Evolutionary conservation across 2,888 invertebrate species (phyloP), one percentile per base, ranked within the genome.

Genomic region (Lasius fuliginosus): DNA sequence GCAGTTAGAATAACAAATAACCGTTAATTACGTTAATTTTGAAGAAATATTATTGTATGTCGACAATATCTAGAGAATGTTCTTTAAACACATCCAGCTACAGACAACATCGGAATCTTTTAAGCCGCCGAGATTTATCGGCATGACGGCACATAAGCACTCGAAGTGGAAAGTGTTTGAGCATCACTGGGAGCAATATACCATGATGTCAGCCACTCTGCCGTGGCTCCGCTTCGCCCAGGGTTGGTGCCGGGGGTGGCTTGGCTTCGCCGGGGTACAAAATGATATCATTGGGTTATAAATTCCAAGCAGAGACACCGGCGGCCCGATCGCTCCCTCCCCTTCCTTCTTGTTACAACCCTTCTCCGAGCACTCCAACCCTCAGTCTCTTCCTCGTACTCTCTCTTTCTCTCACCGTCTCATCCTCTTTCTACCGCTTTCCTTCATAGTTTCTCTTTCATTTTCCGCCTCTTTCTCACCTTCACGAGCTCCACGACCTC

Each of bases 371-470:
- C 89, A 86, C 87, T 88, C 88, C 89, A 81, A 86, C 90, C 90
- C 91, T 95, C 95, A 73, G 77, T 94, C 94, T 96, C 96, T 96
- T 96, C 96, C 96, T 96, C 96, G 96, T 96, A 96, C 96, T 95
- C 96, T 96, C 96, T 96, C 96, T 96, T 96, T 96, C 93, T 96
- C 89, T 86, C 94, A 94, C 94, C 92, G 95, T 94, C 95, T 95
- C 95, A 95, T 93, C 95, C 95, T 79, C 95, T 95, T 95, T 64
- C 74, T 60, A 68, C 75, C 67, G 75, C 79, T 87, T 82, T 87
- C 71, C 84, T 86, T 88, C 84, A 62, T 82, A 87, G 85, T 85
- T 88, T 85, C 85, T 84, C 74, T 60, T 81, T 86, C 82, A 65
- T 77, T 83, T 77, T 79, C 68, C 83, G 64, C 82, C 64, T 71